Evolutionary conservation across 2,888 invertebrate genomes (phyloP).

Genomic region (Tupiocoris notatus): DNA sequence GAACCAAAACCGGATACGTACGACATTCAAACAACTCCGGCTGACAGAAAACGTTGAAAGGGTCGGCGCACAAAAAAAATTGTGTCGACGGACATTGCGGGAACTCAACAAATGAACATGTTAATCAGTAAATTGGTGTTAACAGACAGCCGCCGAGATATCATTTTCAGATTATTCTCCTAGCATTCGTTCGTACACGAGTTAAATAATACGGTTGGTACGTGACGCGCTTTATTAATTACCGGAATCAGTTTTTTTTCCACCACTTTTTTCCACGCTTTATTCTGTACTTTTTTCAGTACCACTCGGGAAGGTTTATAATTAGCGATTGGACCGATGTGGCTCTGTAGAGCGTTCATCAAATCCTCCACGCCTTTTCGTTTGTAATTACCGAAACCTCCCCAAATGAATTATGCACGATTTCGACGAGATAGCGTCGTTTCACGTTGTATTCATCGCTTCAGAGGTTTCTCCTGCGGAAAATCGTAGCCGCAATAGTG

Average conservation of each 20-base stretch:
- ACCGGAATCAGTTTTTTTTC: slow-evolving; percentile 34
- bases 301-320: slow-evolving; percentile 22
- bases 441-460: slow-evolving; percentile 20
- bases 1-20: not conserved
- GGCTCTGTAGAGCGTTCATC: slow-evolving; percentile 12
- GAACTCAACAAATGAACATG: slow-evolving; percentile 34
- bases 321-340: slow-evolving; percentile 20
- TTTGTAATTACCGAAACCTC: slow-evolving; percentile 32
- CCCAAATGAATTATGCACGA: slow-evolving; percentile 30
- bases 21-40: not conserved
- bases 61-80: not conserved
- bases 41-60: not conserved
- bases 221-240: slow-evolving; percentile 38
- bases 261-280: not conserved
- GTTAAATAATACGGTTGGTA: slow-evolving; percentile 23
- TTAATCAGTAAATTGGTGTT: slow-evolving; percentile 39
- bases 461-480: slow-evolving; percentile 10
- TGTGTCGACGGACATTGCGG: slow-evolving; percentile 11
- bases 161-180: slow-evolving; percentile 23
- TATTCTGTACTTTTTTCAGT: slow-evolving; percentile 6
- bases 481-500: slow-evolving; percentile 17
- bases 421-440: slow-evolving; percentile 13
- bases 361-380: slow-evolving; percentile 6
- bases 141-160: slow-evolving; percentile 34
- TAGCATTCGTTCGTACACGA: slow-evolving; percentile 24